These are phyloP conservation scores for Paralinhomoeus sp. DNA, from an alignment of 2,888 invertebrate genomes.

Conservation along the genomic window DNA sequence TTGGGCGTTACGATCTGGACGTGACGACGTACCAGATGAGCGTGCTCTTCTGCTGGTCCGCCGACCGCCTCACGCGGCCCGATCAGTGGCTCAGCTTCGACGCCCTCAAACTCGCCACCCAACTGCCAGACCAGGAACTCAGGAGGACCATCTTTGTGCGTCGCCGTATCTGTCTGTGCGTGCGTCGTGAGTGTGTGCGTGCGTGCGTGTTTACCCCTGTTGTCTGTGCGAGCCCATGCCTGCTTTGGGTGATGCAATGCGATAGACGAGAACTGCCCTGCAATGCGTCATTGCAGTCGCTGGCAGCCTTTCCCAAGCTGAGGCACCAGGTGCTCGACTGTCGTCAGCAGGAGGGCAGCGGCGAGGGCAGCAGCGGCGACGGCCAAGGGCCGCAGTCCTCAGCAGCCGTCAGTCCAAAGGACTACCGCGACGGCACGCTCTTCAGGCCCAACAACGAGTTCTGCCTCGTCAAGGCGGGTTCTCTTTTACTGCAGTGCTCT, in stretches of 20 bases:
- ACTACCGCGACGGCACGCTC: no score
- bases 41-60: constrained; percentile 95
- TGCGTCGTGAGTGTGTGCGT: no score
- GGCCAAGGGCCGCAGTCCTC: no score
- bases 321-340: constrained; percentile 78
- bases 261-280: neutral
- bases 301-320: constrained; percentile 82
- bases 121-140: constrained; percentile 80
- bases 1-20: constrained; percentile 83
- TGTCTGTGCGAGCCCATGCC: neutral
- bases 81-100: constrained; percentile 66
- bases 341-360: no score
- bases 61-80: no score
- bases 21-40: constrained; percentile 99
- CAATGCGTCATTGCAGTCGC: constrained; percentile 38
- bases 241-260: neutral
- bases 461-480: no score
- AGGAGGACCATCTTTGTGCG: constrained; percentile 61
- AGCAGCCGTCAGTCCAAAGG: no score
- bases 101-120: constrained; percentile 79
- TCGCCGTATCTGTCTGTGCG: neutral
- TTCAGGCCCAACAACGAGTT: no score
- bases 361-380: no score
- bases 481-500: no score
- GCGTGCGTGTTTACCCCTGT: neutral